Conservation (phyloP, 2,113 vertebrate genomes). For the Takifugu flavidus region DNA sequence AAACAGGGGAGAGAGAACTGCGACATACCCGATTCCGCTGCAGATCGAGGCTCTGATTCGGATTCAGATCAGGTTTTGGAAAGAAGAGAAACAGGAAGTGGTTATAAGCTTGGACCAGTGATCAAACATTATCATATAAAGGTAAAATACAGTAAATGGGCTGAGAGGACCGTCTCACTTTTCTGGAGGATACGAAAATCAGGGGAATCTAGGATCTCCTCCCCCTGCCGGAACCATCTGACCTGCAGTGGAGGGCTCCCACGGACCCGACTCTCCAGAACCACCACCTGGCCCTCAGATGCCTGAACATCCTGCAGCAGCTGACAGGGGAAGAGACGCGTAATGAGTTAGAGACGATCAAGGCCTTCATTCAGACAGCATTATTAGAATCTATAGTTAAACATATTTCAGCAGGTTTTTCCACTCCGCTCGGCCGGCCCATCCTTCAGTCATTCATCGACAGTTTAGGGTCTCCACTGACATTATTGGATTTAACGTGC, state of each 20-base stretch:
- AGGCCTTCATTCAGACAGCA: too few relatives aligned
- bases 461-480: neutral
- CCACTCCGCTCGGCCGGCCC: too few relatives aligned
- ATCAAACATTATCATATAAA: too few relatives aligned
- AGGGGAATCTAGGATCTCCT: conserved; percentile 93
- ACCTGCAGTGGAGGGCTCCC: conserved; percentile 84
- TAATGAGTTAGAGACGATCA: conserved; percentile 9
- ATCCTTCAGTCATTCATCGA: too few relatives aligned
- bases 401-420: too few relatives aligned
- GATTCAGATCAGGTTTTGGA: neutral
- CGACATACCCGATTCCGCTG: conserved; percentile 67
- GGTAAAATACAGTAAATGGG: neutral
- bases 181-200: conserved; percentile 97
- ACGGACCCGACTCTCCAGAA: conserved; percentile 91
- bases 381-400: neutral
- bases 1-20: neutral
- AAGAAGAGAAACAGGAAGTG: neutral
- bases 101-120: neutral
- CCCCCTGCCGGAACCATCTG: conserved; percentile 86
- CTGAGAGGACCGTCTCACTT: conserved; percentile 77
- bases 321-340: conserved; percentile 57
- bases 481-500: neutral
- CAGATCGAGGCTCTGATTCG: conserved; percentile 68
- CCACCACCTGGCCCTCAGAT: conserved; percentile 91
- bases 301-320: conserved; percentile 84